Percentiles rank a stretch among this genome's conserved stretches.
phyloP scores from a whole-genome alignment of 2,888 invertebrate species.

The Cheilosia grossa region DNA sequence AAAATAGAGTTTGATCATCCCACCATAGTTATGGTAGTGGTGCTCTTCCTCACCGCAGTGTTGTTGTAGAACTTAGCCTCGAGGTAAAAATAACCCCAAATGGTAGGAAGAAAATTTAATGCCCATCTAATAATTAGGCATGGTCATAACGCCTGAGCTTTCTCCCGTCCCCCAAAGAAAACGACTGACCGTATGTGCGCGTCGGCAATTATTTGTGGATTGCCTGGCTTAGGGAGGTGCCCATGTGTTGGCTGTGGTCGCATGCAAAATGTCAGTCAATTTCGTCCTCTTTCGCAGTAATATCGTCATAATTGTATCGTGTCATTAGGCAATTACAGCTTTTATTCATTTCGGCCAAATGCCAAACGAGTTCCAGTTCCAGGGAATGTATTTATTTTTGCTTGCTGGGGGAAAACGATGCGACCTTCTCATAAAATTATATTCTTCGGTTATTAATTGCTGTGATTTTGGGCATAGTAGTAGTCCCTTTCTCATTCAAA shows the following conservation, averaged over 20 bases:
- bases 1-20: neutral
- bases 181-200: constrained; percentile 40
- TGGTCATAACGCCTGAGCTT: constrained; percentile 51
- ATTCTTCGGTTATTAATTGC: constrained; percentile 75
- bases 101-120: constrained; percentile 24
- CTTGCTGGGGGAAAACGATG: constrained; percentile 19
- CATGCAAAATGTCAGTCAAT: constrained; percentile 73
- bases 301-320: constrained; percentile 70
- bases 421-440: constrained; percentile 68
- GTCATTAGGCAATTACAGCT: constrained; percentile 75
- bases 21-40: constrained; percentile 7
- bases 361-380: constrained; percentile 2
- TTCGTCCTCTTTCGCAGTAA: constrained; percentile 49
- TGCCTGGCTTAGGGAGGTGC: constrained; percentile 31
- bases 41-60: constrained; percentile 22
- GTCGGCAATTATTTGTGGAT: constrained; percentile 65
- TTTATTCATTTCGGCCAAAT: constrained; percentile 55
- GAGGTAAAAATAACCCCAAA: constrained; percentile 8
- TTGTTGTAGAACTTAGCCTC: constrained; percentile 8
- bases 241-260: constrained; percentile 51
- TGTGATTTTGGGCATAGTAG: constrained; percentile 45
- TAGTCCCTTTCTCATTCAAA: no score
- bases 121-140: constrained; percentile 61
- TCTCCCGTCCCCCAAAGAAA: neutral
- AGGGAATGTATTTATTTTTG: constrained; percentile 12